Evolutionary conservation across 2,797 vertebrate species (phyloP), one percentile per base, ranked within the genome.

Genomic region (Sebastes diploproa): DNA sequence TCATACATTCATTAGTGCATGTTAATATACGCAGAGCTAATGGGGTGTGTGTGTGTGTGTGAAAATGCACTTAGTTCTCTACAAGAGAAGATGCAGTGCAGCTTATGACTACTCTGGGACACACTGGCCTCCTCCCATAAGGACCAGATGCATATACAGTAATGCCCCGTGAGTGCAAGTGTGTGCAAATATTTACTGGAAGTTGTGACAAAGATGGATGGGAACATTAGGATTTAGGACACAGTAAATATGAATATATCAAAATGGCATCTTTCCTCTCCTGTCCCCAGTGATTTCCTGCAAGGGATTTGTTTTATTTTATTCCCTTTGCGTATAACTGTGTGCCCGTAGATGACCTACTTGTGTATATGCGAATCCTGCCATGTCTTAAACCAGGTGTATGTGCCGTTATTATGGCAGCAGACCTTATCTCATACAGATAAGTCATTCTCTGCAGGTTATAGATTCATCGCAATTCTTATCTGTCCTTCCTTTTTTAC

Each of bases 161-260:
- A 70, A 75, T 62, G 66, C 68, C 75, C 72, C 55, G 55, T 32
- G 75, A 80, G 30, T 56, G 55, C 12, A 25, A 80, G 60, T 75
- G 52, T 86, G 59, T 66, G 67, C 69, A 90, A 85, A 92, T 89
- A 86, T 90, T 90, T 88, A 83, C 82, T 30, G 56, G 38, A 65
- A 4, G 16, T 23, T 32, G 34, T 68, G 79, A 88, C 80, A 79
- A 55, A 83, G 87, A 92, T 23, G 61, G 74, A 89, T 78, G 67
- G 59, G 55, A 65, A 74, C 66, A 74, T 88, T 67, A 85, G 5
- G 67, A 87, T 89, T 78, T 80, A 34, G 65, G 79, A 84, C 62
- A 13, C 30, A 58, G 67, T 61, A 72, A 74, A 86, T 80, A 72
- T 25, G 78, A 85, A 86, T 84, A 72, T 22, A 72, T 86, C 62